Conservation (phyloP, 1,140 invertebrate genomes). For the Drosophila littoralis region DNA sequence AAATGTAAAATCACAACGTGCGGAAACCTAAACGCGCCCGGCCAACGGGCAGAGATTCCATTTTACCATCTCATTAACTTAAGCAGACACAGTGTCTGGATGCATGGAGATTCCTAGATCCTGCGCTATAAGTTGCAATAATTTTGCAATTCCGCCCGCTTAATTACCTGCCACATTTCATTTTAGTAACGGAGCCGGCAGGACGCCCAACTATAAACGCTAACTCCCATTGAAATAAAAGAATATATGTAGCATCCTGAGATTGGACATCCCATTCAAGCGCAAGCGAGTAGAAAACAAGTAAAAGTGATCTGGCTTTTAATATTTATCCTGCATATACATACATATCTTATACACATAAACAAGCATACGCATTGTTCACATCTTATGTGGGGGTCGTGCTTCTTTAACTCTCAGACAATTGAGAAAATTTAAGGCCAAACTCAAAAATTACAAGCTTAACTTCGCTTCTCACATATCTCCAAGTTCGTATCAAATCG, state of each 20-base stretch:
- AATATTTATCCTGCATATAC: too few relatives aligned
- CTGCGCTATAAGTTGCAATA: slow-evolving; percentile 67
- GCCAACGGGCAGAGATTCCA: slow-evolving; percentile 56
- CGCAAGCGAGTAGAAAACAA: too few relatives aligned
- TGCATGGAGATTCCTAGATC: slow-evolving; percentile 25
- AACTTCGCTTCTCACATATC: too few relatives aligned
- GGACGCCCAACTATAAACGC: slow-evolving; percentile 10
- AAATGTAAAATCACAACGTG: slow-evolving; percentile 12
- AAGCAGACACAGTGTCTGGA: slow-evolving; percentile 61
- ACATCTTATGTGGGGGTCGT: too few relatives aligned
- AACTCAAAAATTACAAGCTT: too few relatives aligned
- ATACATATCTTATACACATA: too few relatives aligned
- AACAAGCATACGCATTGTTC: too few relatives aligned
- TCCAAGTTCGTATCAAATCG: too few relatives aligned
- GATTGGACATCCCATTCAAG: too few relatives aligned
- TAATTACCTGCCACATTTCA: slow-evolving; percentile 83
- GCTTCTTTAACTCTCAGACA: too few relatives aligned
- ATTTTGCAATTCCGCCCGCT: slow-evolving; percentile 82
- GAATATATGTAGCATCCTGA: slow-evolving; percentile 7
- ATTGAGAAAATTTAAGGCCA: too few relatives aligned
- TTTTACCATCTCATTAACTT: slow-evolving; percentile 84
- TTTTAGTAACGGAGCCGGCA: slow-evolving; percentile 52
- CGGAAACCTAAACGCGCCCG: slow-evolving; percentile 46
- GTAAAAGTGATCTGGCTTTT: too few relatives aligned
- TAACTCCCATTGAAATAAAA: slow-evolving; percentile 14